These are phyloP conservation scores for Ammodytes marinus DNA, from an alignment of 2,113 vertebrate species.

Conservation along the genomic window DNA sequence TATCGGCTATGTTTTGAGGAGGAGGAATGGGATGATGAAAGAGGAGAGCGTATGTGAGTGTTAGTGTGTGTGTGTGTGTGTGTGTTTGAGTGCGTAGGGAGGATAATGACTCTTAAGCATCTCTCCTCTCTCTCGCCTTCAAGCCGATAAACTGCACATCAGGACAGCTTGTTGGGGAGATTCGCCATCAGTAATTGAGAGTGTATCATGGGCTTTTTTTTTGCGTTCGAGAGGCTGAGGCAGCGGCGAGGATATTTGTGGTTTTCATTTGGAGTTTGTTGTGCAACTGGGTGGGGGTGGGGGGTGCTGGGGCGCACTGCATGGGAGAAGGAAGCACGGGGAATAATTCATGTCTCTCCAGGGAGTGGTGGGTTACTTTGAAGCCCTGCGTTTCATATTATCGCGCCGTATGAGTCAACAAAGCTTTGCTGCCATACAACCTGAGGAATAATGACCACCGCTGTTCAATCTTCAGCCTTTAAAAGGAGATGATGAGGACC, in stretches of 20 bases:
- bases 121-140: slow-evolving; percentile 60
- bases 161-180: slow-evolving; percentile 66
- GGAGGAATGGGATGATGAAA: slow-evolving; percentile 37
- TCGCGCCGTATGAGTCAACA: slow-evolving; percentile 35
- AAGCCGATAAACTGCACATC: slow-evolving; percentile 67
- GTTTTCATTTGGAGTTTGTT: slow-evolving; percentile 56
- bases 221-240: slow-evolving; percentile 41
- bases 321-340: slow-evolving; percentile 45
- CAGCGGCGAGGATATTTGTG: slow-evolving; percentile 64
- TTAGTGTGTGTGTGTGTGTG: slow-evolving; percentile 13
- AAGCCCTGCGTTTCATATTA: slow-evolving; percentile 68
- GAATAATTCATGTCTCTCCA: slow-evolving; percentile 75
- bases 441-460: slow-evolving; percentile 40
- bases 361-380: slow-evolving; percentile 64
- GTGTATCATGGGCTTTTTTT: slow-evolving; percentile 50
- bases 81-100: slow-evolving; percentile 45
- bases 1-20: slow-evolving; percentile 30
- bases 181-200: slow-evolving; percentile 71
- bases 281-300: slow-evolving; percentile 23
- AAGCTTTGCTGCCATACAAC: slow-evolving; percentile 22
- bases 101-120: slow-evolving; percentile 67
- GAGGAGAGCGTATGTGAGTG: background rate
- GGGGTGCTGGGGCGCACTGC: background rate
- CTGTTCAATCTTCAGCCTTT: slow-evolving; percentile 9
- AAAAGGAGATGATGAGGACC: slow-evolving; percentile 8